Evolutionary conservation across 37 sponge, comb jelly and placozoan genomes (phyloP).

Genomic region (Haliclona indistincta): DNA sequence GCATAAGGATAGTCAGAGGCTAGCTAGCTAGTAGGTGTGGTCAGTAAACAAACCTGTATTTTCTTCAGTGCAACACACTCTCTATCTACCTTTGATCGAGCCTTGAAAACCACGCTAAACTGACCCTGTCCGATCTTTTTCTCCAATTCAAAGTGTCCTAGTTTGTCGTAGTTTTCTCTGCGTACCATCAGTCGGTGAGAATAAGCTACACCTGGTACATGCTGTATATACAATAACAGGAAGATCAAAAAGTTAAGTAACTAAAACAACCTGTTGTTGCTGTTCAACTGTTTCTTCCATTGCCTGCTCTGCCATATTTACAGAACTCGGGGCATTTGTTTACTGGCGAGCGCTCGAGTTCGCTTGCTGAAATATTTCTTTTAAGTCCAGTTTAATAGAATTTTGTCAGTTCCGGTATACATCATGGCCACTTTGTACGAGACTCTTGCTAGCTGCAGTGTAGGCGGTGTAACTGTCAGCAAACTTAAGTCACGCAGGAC

Average conservation of each 20-base stretch:
- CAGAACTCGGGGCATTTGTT: too few relatives aligned
- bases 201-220: too few relatives aligned
- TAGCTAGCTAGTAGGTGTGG: background rate
- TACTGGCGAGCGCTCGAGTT: too few relatives aligned
- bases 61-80: slow-evolving; percentile 95
- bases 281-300: background rate
- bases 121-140: slow-evolving; percentile 98
- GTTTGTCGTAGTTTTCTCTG: slow-evolving; percentile 24
- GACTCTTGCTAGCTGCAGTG: slow-evolving; percentile 27
- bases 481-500: slow-evolving; percentile 72
- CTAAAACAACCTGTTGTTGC: background rate
- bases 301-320: too few relatives aligned
- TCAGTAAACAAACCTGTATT: slow-evolving; percentile 69
- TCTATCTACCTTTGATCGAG: slow-evolving; percentile 62
- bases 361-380: too few relatives aligned
- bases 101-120: slow-evolving; percentile 96
- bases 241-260: background rate
- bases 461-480: slow-evolving; percentile 54
- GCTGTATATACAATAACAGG: background rate
- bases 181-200: background rate
- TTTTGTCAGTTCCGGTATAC: background rate
- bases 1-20: background rate
- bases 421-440: slow-evolving; percentile 8
- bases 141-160: slow-evolving; percentile 71
- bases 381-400: background rate